Evolutionary conservation across 2,888 invertebrate genomes (phyloP).

Genomic region (Eupithecia centaureata): DNA sequence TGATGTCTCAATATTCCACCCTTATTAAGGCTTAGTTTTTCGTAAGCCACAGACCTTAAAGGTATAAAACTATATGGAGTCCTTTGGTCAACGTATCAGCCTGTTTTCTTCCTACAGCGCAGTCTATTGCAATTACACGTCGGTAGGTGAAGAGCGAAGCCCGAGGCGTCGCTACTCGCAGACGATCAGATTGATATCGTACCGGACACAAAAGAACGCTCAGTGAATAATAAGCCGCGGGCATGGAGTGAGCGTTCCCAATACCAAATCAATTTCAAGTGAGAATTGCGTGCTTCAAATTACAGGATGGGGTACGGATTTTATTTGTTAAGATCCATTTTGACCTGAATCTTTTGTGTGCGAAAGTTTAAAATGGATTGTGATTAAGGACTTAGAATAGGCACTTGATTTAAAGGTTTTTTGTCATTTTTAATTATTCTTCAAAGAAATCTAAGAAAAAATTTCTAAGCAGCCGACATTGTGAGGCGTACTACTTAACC

Average conservation of each 20-base stretch:
- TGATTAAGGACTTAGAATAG: background rate
- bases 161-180: slow-evolving; percentile 65
- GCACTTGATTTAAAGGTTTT: background rate
- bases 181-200: slow-evolving; percentile 78
- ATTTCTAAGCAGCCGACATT: background rate
- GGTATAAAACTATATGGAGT: background rate
- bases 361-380: slow-evolving; percentile 7
- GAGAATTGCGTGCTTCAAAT: slow-evolving; percentile 38
- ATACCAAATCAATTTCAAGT: slow-evolving; percentile 41
- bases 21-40: background rate
- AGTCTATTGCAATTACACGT: slow-evolving; percentile 67
- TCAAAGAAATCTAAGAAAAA: background rate
- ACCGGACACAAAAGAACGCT: slow-evolving; percentile 74
- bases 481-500: background rate
- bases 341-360: slow-evolving; percentile 15
- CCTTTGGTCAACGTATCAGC: background rate
- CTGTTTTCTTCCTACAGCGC: slow-evolving; percentile 17
- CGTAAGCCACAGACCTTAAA: background rate
- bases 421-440: background rate
- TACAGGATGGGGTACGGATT: slow-evolving; percentile 31
- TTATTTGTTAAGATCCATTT: slow-evolving; percentile 17
- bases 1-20: background rate
- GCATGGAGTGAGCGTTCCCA: slow-evolving; percentile 48
- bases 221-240: slow-evolving; percentile 71
- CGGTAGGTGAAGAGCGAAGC: slow-evolving; percentile 66